Percentiles rank a stretch among this genome's conserved stretches.
These are phyloP conservation scores for Rhadina sibilatrix DNA, from an alignment of 2,113 vertebrate species.

Conservation along the genomic window DNA sequence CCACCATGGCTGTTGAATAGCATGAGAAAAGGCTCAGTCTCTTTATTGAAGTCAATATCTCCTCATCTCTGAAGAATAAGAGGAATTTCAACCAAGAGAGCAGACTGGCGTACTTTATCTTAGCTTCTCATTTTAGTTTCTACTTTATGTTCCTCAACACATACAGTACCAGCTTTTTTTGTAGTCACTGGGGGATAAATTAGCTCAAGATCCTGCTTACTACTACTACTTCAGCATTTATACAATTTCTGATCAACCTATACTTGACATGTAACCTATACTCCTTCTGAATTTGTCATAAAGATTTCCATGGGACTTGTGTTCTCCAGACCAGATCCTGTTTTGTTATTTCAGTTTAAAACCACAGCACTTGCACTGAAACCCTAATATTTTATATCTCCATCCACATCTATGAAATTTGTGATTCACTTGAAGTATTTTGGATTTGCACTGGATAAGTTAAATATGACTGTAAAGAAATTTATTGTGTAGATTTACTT, in stretches of 20 bases:
- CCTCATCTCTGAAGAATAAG: neutral
- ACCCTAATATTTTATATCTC: neutral
- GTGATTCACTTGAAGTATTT: neutral
- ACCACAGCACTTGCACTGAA: neutral
- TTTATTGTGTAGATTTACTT: neutral
- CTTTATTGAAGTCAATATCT: neutral
- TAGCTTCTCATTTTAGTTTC: neutral
- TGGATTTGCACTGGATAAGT: neutral
- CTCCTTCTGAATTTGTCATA: slow-evolving; percentile 1
- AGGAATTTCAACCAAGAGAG: neutral
- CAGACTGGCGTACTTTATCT: neutral
- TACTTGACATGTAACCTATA: slow-evolving; percentile 22
- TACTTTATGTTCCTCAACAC: neutral
- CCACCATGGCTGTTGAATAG: neutral
- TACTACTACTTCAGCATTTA: neutral
- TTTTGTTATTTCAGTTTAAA: slow-evolving; percentile 5
- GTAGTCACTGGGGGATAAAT: slow-evolving; percentile 9
- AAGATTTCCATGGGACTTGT: slow-evolving; percentile 14
- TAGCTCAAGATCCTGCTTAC: slow-evolving; percentile 15
- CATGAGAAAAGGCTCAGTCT: neutral
- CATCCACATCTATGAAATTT: neutral
- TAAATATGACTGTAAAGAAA: neutral
- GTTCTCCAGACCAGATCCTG: neutral
- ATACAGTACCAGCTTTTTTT: neutral
- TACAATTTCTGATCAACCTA: neutral